phyloP scores from a whole-genome alignment of 2,888 invertebrate genomes.

The Mythimna lalbum region DNA sequence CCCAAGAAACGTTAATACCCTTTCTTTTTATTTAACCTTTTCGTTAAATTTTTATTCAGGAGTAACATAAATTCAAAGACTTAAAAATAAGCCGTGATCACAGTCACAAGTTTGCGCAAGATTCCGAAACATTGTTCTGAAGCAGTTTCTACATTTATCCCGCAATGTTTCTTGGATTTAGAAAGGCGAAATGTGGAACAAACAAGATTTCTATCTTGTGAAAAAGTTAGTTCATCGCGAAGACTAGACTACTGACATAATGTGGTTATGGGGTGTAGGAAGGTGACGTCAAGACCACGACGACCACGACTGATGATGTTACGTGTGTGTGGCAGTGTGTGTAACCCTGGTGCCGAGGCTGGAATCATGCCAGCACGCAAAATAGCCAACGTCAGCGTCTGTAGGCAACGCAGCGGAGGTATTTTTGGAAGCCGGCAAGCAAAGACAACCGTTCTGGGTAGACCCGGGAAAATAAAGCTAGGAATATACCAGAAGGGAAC shows the following conservation, averaged over 20 bases:
- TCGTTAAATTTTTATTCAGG: background rate
- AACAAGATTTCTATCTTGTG: slow-evolving; percentile 12
- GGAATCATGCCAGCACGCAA: slow-evolving; percentile 63
- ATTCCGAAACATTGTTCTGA: slow-evolving; percentile 28
- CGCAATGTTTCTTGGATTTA: slow-evolving; percentile 4
- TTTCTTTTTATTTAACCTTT: background rate
- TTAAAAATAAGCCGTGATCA: slow-evolving; percentile 21
- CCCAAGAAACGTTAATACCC: background rate
- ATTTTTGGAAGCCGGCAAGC: slow-evolving; percentile 61
- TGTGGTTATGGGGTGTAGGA: slow-evolving; percentile 30
- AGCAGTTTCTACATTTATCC: slow-evolving; percentile 16
- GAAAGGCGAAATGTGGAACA: slow-evolving; percentile 25
- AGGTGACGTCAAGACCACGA: slow-evolving; percentile 47
- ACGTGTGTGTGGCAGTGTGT: slow-evolving; percentile 37
- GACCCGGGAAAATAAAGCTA: slow-evolving; percentile 41
- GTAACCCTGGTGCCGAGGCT: slow-evolving; percentile 60
- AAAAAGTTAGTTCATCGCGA: slow-evolving; percentile 12
- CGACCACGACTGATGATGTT: slow-evolving; percentile 36
- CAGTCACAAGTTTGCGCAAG: slow-evolving; percentile 33
- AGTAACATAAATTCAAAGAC: slow-evolving; percentile 1
- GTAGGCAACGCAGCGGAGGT: slow-evolving; percentile 58
- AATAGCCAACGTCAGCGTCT: slow-evolving; percentile 64
- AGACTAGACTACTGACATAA: slow-evolving; percentile 19
- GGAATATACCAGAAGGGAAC: background rate
- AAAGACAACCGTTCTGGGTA: slow-evolving; percentile 34